Evolutionary conservation across 2,113 vertebrate species (phyloP), one percentile per base, ranked within the genome.

Genomic region (Pangasianodon hypophthalmus): DNA sequence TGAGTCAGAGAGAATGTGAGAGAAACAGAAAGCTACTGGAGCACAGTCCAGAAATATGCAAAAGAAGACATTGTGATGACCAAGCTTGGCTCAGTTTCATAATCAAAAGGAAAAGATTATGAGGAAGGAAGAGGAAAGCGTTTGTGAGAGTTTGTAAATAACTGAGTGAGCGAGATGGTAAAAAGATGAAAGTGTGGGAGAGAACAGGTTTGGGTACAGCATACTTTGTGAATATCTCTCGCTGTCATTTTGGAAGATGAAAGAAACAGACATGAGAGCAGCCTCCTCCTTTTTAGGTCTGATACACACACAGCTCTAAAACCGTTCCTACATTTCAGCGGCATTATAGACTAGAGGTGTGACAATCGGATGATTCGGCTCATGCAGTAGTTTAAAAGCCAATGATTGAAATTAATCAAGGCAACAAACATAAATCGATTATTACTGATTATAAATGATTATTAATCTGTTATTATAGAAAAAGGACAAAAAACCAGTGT

Each of bases 31-130:
- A 48, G 64, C 41, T 29, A 46, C 21, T 79, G 48, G 50, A 60
- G 86, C 60, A 41, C 67, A 67, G 69, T 79, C 79, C n/a, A 58
- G 60, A 69, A 67, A 87, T n/a, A 81, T 84, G 86, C 56, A 48
- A 84, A 80, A 87, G 62, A 88, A 52, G 52, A 50, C 67, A 54
- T 16, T 56, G 81, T 85, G 87, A 89, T 84, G 64, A 90, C 81
- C 64, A 80, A 86, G 85, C 79, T 58, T 48, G 81, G 73, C 81
- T 89, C 58, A 7, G 62, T 8, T 89, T 54, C 64, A 56, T 79
- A 62, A 89, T 84, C 71, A 89, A 52, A 87, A 89, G 73, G 21
- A 50, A 85, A 52, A 24, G 8, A 58, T n/a, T 21, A 18, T 18
- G 29, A 2, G 62, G 29, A 52, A n/a, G 46, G 46, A 37, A n/a